phyloP scores from a whole-genome alignment of 1,140 invertebrate genomes.

The Papilio helenus region DNA sequence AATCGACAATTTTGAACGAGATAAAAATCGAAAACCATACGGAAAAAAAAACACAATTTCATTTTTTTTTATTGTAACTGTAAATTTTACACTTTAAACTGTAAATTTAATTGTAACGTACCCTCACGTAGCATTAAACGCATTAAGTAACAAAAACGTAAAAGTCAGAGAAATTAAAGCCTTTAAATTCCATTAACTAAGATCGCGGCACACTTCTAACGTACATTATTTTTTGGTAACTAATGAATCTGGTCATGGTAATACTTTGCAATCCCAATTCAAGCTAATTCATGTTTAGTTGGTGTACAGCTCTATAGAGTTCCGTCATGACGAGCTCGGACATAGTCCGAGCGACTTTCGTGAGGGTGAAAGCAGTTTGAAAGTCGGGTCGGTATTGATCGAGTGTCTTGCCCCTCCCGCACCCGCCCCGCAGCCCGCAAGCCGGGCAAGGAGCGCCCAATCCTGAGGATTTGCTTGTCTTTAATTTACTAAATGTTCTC shows the following conservation, averaged over 20 bases:
- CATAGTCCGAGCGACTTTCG: conserved; percentile 79
- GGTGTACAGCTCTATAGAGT: conserved; percentile 51
- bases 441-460: conserved; percentile 67
- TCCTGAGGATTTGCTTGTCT: conserved; percentile 70
- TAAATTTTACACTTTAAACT: too few relatives aligned
- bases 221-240: not conserved
- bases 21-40: too few relatives aligned
- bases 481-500: conserved; percentile 56
- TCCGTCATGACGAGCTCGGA: conserved; percentile 59
- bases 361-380: conserved; percentile 83
- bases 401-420: conserved; percentile 74
- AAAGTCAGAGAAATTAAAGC: not conserved
- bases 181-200: not conserved
- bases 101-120: conserved; percentile 16
- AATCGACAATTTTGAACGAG: too few relatives aligned
- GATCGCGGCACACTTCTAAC: not conserved
- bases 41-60: too few relatives aligned
- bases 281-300: not conserved
- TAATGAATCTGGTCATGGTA: not conserved
- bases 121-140: conserved; percentile 19
- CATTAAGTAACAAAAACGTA: not conserved
- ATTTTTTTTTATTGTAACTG: too few relatives aligned
- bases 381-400: conserved; percentile 83
- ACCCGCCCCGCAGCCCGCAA: conserved; percentile 47
- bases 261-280: not conserved